phyloP scores from a whole-genome alignment of 2,113 vertebrate genomes.

The Cricetomys ansorgei region DNA sequence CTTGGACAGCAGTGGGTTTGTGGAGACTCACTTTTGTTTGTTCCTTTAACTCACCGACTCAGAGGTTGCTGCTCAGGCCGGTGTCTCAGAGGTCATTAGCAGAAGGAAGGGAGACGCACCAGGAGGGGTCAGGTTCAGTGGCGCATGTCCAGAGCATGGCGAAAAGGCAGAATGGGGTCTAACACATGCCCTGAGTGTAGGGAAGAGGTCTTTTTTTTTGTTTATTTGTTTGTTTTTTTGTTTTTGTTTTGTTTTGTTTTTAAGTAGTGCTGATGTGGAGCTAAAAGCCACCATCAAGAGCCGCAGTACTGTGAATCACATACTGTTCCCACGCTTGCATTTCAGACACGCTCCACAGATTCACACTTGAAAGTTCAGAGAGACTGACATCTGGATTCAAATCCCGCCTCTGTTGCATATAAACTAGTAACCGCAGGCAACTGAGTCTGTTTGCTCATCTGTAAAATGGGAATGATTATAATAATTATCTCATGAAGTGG shows the following conservation, averaged over 20 bases:
- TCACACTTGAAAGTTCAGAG: background rate
- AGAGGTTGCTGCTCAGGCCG: background rate
- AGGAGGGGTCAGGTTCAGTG: fast-evolving
- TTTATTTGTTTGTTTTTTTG: background rate
- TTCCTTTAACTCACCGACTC: background rate
- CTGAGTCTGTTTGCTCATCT: background rate
- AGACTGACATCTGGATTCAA: background rate
- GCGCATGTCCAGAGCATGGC: fast-evolving
- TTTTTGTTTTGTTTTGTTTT: background rate
- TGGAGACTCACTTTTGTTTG: background rate
- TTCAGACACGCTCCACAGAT: background rate
- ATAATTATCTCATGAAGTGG: background rate
- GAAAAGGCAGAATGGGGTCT: background rate
- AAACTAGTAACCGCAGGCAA: background rate
- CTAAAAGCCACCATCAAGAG: background rate
- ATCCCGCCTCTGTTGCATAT: background rate
- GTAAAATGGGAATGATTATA: background rate
- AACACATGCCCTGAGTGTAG: background rate
- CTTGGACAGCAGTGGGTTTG: background rate
- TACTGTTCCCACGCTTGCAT: background rate
- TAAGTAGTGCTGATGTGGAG: background rate
- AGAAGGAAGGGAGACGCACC: background rate
- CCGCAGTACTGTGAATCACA: background rate
- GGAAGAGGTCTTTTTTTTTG: background rate
- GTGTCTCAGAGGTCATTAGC: background rate